Base-by-base conservation (phyloP, 2,113 vertebrate species). In the Calyptomena viridis region DNA sequence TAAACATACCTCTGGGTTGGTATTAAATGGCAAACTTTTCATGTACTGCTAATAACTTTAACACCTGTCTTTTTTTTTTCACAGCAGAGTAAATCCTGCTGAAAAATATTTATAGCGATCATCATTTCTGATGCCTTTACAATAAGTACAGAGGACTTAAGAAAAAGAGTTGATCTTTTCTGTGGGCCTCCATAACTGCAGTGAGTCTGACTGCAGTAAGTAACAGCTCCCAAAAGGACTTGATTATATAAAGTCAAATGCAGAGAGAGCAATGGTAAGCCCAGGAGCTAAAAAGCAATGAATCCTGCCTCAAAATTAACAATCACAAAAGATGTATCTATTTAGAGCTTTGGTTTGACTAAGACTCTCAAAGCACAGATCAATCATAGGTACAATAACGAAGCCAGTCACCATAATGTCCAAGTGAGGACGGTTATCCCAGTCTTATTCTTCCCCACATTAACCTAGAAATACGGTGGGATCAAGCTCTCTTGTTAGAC, bases 261-360 rank as follows among this genome's bases (percentile, higher is more conserved):
- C 60, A 83, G 86, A 90, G 64, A 92, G 73, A 82, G 93, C 37
- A 79, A 72, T 89, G 90, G 83, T 92, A 96, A 96, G 75, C 77
- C 53, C 42, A 63, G 42, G 56, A 89, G 93, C 56, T 93, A 74
- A 92, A 93, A 94, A 47, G 4, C 52, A 64, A 86, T 27, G 73
- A 95, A 82, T 94, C 84, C 74, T 92, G 77, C 69, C 89, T 95
- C 89, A 85, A 96, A 96, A 95, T 93, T 94, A 95, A 64, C 94
- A 95, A 79, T 91, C 87, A 91, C 87, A 95, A 95, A 85, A 95
- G 56, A 91, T 87, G 37, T 93, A 47, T 84, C 89, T 95, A 79
- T 94, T 96, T 94, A 94, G 93, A 89, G 50, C 87, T 97, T 91
- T 96, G 87, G 95, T 97, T 95, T 95, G 52, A 69, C 91, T 93